Percentiles rank a stretch among this genome's conserved stretches.
phyloP scores from a whole-genome alignment of 2,888 invertebrate genomes.

The Ornithoptera alexandrae region DNA sequence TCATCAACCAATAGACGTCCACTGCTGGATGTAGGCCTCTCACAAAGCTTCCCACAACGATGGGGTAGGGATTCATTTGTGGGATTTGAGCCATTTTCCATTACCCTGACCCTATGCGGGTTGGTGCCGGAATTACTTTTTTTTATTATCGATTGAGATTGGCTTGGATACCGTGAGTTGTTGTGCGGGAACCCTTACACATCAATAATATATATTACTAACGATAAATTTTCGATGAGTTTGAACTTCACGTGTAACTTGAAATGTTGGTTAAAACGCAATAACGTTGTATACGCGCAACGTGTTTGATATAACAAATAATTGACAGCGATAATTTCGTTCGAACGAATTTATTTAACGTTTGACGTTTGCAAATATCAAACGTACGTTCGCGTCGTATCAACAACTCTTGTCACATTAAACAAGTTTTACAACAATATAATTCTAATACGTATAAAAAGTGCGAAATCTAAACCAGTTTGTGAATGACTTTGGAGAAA shows the following conservation, averaged over 20 bases:
- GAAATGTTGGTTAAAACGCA: not conserved
- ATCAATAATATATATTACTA: not conserved
- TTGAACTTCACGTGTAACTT: not conserved
- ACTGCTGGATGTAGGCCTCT: too few relatives aligned
- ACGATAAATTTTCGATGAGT: not conserved
- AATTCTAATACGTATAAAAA: not conserved
- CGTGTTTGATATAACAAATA: not conserved
- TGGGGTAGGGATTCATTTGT: too few relatives aligned
- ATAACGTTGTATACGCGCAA: not conserved
- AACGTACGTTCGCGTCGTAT: constrained; percentile 1
- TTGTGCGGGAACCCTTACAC: too few relatives aligned
- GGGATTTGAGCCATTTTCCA: too few relatives aligned
- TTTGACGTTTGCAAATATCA: constrained; percentile 17
- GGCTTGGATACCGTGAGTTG: too few relatives aligned
- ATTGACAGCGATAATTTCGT: constrained; percentile 18
- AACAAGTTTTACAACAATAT: constrained; percentile 26
- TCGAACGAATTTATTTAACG: constrained; percentile 12
- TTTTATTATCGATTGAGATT: too few relatives aligned
- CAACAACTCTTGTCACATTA: constrained; percentile 6
- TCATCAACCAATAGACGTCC: too few relatives aligned
- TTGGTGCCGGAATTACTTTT: too few relatives aligned
- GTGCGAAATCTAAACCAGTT: constrained; percentile 33
- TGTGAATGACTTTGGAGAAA: constrained; percentile 42
- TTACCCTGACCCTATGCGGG: too few relatives aligned
- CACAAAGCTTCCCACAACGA: too few relatives aligned